Base-by-base conservation (phyloP, 1,140 invertebrate genomes). In the Solenopsis invicta region DNA sequence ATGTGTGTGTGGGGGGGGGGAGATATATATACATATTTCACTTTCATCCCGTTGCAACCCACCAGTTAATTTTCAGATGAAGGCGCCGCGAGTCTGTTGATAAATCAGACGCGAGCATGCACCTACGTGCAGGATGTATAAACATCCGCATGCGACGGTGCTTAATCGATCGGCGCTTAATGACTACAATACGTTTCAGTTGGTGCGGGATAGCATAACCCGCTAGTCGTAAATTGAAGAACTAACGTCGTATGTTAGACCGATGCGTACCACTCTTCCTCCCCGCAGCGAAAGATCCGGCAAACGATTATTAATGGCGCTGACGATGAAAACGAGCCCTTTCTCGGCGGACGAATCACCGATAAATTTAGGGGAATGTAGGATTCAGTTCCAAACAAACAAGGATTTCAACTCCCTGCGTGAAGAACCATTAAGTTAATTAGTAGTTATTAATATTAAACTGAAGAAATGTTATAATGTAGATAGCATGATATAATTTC, bases 131-230 rank as follows among this genome's bases (percentile, higher is more conserved):
- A 37, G 67, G 74, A 85, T 75, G 85, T 91, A 93, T 92, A 94
- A 94, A 93, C 92, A 91, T 91, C 90, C 87, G 64, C 34, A 75
- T 69, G 71, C 71, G 84, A 75, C 74, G 76, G 64, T 87, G 92
- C 86, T 93, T 92, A 93, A 94, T 94, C 93, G 92, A 94, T 93
- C 90, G 82, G 29, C 64, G 84, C 75, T 92, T 93, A 93, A 94
- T 92, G 93, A 89, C 77, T 90, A 80, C 74, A 78, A 90, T 82
- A 76, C 89, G 71, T 89, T 87, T 86, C 45, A 77, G 29, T 16
- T 48, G 76, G 64, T 69, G 61, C 52, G 64, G 59, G 56, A 74
- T 56, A 62, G 34, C 80, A 82, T 74, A 72, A 66, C 66, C 56
- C n/a, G 37, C 59, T 37, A 62, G 41, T 75, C 54, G 78, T 74